Evolutionary conservation across 35 echinoderm and acorn worm genomes (phyloP).

Genomic region (Ptychodera flava): DNA sequence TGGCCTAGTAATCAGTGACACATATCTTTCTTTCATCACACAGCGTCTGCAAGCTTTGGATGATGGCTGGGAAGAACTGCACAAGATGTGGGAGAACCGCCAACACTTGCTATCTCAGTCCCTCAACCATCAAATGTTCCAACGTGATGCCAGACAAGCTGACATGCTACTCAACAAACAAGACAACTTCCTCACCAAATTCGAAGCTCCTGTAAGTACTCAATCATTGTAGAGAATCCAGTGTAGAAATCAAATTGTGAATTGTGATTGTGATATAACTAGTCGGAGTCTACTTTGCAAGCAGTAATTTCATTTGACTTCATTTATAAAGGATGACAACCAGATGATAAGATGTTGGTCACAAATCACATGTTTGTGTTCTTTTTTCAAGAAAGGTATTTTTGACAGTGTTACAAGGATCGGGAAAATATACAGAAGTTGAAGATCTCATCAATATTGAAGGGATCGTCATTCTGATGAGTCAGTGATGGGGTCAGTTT

Average conservation of each 20-base stretch:
- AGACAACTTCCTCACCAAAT: constrained; percentile 96
- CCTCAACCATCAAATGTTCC: constrained; percentile 99
- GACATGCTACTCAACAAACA: constrained; percentile 97
- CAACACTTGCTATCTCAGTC: constrained; percentile 94
- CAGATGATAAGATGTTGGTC: too few species aligned
- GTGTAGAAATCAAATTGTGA: background rate
- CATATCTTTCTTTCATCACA: background rate
- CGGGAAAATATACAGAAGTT: too few species aligned
- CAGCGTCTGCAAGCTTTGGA: constrained; percentile 96
- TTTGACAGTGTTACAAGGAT: too few species aligned
- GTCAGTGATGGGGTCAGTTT: too few species aligned
- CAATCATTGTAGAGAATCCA: background rate
- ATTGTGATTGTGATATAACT: background rate
- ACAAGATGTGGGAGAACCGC: constrained; percentile 99
- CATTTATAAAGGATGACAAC: too few species aligned
- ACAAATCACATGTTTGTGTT: too few species aligned
- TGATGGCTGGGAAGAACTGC: constrained; percentile 96
- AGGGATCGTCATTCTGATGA: too few species aligned
- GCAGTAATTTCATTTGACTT: background rate
- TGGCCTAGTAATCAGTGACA: too few species aligned
- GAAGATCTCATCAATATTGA: too few species aligned
- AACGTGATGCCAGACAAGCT: constrained; percentile 87
- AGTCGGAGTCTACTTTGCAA: background rate
- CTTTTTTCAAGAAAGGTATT: too few species aligned
- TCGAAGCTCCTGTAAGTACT: constrained; percentile 92